A percentile compares a stretch with the other conserved stretches of the same genome.
phyloP scores from a whole-genome alignment of 2,113 vertebrate species.

The Castor canadensis region DNA sequence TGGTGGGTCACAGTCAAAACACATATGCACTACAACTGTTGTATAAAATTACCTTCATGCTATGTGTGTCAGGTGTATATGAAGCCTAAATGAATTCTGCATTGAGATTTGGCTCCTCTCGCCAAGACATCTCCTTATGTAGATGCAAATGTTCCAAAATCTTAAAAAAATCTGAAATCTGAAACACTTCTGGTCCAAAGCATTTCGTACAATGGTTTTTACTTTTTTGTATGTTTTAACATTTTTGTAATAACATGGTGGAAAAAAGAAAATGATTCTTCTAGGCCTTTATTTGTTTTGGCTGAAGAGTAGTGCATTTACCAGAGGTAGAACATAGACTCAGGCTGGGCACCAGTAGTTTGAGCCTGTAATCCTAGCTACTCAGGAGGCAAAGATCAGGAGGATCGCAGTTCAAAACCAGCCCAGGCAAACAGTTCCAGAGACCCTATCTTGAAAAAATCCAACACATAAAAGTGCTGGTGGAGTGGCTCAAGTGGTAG shows the following conservation, averaged over 20 bases:
- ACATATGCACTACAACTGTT: neutral
- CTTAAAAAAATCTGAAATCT: neutral
- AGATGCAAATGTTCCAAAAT: neutral
- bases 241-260: neutral
- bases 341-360: too few species aligned
- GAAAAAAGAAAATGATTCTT: neutral
- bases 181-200: neutral
- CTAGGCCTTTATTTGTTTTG: neutral
- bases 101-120: neutral
- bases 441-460: too few species aligned
- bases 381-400: too few species aligned
- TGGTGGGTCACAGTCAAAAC: neutral
- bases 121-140: neutral
- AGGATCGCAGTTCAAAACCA: too few species aligned
- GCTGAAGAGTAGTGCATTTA: neutral
- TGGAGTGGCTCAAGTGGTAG: too few species aligned
- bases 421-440: too few species aligned
- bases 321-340: neutral
- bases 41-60: neutral
- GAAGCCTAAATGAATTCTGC: neutral
- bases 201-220: neutral
- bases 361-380: too few species aligned
- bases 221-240: neutral
- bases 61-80: too few species aligned
- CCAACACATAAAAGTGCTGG: too few species aligned